Evolutionary conservation across 2,888 invertebrate genomes (phyloP).

Genomic region (Lasioglossum lativentre): DNA sequence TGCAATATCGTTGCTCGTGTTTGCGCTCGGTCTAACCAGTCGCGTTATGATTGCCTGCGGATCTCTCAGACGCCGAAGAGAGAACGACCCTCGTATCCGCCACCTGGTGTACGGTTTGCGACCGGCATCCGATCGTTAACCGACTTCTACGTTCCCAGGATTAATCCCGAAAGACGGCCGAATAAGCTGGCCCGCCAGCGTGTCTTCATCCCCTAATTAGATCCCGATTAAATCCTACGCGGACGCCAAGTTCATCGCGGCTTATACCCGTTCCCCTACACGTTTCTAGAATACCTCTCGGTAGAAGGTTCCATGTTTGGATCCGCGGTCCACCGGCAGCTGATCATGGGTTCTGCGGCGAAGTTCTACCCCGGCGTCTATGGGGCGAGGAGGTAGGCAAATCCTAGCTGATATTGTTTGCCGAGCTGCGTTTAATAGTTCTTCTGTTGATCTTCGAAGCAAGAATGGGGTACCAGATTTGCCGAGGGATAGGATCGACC

Average conservation of each 20-base stretch:
- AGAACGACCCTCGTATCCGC: not conserved
- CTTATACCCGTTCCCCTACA: not conserved
- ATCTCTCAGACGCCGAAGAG: not conserved
- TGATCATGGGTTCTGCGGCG: not conserved
- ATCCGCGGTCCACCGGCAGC: not conserved
- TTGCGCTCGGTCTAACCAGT: slow-evolving; percentile 19
- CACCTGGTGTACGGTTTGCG: slow-evolving; percentile 9
- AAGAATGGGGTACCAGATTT: not conserved
- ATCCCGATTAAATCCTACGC: slow-evolving; percentile 2
- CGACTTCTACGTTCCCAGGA: not conserved
- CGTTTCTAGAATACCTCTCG: not conserved
- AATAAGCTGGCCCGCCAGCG: not conserved
- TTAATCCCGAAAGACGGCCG: slow-evolving; percentile 5
- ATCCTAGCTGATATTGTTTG: not conserved
- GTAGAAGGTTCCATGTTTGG: not conserved
- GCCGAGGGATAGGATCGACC: not conserved
- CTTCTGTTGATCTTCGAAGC: not conserved
- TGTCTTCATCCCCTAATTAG: slow-evolving; percentile 13
- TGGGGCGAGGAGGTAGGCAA: not conserved
- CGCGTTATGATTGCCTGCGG: slow-evolving; percentile 9
- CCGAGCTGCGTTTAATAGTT: slow-evolving; percentile 7
- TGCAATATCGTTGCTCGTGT: slow-evolving; percentile 32
- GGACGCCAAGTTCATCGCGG: not conserved
- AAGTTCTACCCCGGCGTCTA: not conserved
- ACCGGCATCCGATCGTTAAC: slow-evolving; percentile 17